Base-by-base conservation (phyloP, 2,888 invertebrate genomes). In the Dorcus hopei region DNA sequence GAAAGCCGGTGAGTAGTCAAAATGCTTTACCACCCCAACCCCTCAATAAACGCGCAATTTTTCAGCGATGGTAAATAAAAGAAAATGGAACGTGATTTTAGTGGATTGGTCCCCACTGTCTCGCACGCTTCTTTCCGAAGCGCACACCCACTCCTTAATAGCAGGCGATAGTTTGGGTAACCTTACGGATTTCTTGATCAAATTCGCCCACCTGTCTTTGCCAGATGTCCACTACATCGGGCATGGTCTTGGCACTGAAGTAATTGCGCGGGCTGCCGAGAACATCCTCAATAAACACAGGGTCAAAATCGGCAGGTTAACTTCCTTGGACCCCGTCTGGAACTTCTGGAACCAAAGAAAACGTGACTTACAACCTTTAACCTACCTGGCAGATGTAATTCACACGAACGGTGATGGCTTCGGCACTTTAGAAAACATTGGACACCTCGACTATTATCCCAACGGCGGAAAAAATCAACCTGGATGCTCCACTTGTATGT, bases 381-480 rank as follows among this genome's bases (percentile, higher is more conserved):
- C 84, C 1, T 59, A 68, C 2, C 81, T 81, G 54, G 80, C 84
- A 1, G 84, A 85, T 61, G 78, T 82, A 3, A 81, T 84, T 61
- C 85, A 85, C 64, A 84, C 84, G 0, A 82, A 83, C 65, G 81
- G 76, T 1, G 75, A 75, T 57, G 76, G 76, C n/a, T 73, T 80
- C 58, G 81, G 81, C 1, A 72, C 78, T 58, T 70, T 77, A 16
- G 72, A 71, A 43, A 75, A 79, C 3, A 69, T 79, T 66, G 82
- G 81, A 23, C 78, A 85, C 65, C 79, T 83, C 0, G 86, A 87
- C 72, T 85, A 83, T 71, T 86, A 85, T 73, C 81, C 84, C 4
- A 85, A 86, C 65, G 86, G 86, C 1, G 86, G 86, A 3, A 73
- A 77, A 65, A 66, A 70, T 2, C 86, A 86, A 66, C 83, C 83